Evolutionary conservation across 2,888 invertebrate species (phyloP).

Genomic region (Liodrosophila aerea): DNA sequence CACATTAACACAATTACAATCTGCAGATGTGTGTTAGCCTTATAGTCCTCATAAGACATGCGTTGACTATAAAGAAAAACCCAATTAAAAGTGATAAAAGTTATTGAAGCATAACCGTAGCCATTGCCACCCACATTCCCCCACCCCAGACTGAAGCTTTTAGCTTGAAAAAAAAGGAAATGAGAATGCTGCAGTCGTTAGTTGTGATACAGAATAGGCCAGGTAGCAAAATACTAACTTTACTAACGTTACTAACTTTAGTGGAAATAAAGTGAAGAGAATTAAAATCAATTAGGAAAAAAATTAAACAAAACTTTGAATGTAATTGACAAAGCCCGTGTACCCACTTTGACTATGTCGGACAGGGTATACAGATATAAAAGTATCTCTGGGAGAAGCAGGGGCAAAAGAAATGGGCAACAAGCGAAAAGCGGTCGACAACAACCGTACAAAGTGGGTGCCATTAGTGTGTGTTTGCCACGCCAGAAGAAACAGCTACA

Average conservation of each 20-base stretch:
- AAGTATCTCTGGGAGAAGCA: conserved; percentile 14
- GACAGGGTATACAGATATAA: not conserved
- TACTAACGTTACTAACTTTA: no score
- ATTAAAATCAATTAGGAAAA: no score
- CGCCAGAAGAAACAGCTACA: conserved; percentile 11
- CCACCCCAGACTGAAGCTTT: not conserved
- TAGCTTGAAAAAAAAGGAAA: not conserved
- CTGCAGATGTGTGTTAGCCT: conserved; percentile 69
- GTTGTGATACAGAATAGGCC: no score
- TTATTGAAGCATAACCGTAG: conserved; percentile 62
- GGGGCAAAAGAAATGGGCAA: conserved; percentile 55
- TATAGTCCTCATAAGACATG: conserved; percentile 65
- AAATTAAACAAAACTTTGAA: no score
- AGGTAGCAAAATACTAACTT: no score
- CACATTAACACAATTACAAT: conserved; percentile 77
- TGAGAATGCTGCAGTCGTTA: not conserved
- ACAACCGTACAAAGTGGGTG: conserved; percentile 58
- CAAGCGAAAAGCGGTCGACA: conserved; percentile 49
- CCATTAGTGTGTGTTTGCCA: conserved; percentile 62
- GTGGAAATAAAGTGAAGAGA: no score
- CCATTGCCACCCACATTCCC: conserved; percentile 9
- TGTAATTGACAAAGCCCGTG: no score
- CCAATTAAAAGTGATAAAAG: conserved; percentile 78
- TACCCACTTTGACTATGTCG: no score
- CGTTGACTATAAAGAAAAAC: conserved; percentile 77